These are phyloP conservation scores for Clinocottus analis DNA, from an alignment of 2,113 vertebrate species.

Conservation along the genomic window DNA sequence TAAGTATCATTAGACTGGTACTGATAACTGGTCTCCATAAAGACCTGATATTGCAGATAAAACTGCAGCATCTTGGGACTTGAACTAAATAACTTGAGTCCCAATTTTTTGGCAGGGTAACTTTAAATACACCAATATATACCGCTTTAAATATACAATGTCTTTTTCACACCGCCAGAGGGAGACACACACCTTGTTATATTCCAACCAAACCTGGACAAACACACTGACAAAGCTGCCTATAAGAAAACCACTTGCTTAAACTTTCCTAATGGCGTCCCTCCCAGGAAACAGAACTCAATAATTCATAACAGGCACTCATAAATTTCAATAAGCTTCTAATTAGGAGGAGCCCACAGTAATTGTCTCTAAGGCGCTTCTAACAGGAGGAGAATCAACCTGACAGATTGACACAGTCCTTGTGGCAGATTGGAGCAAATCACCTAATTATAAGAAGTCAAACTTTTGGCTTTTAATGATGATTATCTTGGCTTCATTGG, in stretches of 20 bases:
- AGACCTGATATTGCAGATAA: too few relatives aligned
- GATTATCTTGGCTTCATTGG: slow-evolving; percentile 55
- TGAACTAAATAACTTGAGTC: too few relatives aligned
- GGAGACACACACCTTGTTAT: slow-evolving; percentile 52
- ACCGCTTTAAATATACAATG: not conserved
- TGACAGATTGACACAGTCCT: slow-evolving; percentile 66
- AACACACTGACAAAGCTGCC: not conserved
- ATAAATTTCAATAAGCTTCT: slow-evolving; percentile 69
- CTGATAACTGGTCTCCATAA: too few relatives aligned
- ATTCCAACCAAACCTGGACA: not conserved
- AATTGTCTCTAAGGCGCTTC: slow-evolving; percentile 61
- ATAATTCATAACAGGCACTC: slow-evolving; percentile 66
- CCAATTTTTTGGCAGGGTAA: too few relatives aligned
- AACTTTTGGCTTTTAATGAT: slow-evolving; percentile 59
- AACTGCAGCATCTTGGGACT: too few relatives aligned
- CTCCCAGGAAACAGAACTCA: slow-evolving; percentile 58
- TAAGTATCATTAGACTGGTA: too few relatives aligned
- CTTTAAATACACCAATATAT: not conserved
- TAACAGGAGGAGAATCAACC: slow-evolving; percentile 47
- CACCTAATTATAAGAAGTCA: slow-evolving; percentile 66
- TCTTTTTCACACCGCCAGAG: slow-evolving; percentile 52
- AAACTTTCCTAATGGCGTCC: slow-evolving; percentile 41
- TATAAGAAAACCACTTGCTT: slow-evolving; percentile 28
- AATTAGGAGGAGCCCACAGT: slow-evolving; percentile 67
- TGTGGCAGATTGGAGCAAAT: slow-evolving; percentile 69